Base-by-base conservation (phyloP, 2,113 vertebrate genomes). In the Atrichornis clamosus region DNA sequence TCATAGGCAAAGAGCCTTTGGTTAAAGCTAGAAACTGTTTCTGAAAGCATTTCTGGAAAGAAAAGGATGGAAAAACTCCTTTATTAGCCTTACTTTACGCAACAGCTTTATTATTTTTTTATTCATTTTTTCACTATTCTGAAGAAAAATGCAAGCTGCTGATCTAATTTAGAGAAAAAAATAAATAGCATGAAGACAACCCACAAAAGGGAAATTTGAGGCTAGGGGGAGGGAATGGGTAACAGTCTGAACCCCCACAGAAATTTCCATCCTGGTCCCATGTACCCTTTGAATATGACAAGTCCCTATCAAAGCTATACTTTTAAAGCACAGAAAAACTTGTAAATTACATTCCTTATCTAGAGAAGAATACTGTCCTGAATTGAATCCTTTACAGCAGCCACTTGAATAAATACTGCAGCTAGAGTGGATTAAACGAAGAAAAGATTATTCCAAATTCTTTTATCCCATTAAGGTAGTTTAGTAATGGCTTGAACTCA, bases 221-320 rank as follows among this genome's bases (percentile, higher is more conserved):
- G 9, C 8, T 39, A 49, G 7, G 2, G 2, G 11, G 7, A 53
- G 4, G 16, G 35, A 85, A 85, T 4, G 1, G 19, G 7, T 59
- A 50, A 37, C 13, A 18, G 4, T 16, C 33, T 49, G 35, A 93
- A 80, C 2, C 2, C 3, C 2, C 11, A 5, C 1, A 4, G 2
- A 21, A 30, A 80, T 19, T 37, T 78, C 24, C 30, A 78, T 50
- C 19, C 33, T 47, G 3, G 5, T 32, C 41, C 10, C 2, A 5
- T 9, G 8, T 17, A 74, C 23, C 16, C 19, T 77, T 78, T 67
- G 30, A 89, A 70, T n/a, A 76, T 13, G 32, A 59, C 11, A n/a
- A 74, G 4, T 52, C 13, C 13, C 21, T 68, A 23, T 35, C 55
- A 86, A 33, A 86, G 35, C 4, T 28, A 74, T 11, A 65, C 1